These are phyloP conservation scores for Boloria euphrosyne DNA, from an alignment of 2,888 invertebrate genomes.

Conservation along the genomic window DNA sequence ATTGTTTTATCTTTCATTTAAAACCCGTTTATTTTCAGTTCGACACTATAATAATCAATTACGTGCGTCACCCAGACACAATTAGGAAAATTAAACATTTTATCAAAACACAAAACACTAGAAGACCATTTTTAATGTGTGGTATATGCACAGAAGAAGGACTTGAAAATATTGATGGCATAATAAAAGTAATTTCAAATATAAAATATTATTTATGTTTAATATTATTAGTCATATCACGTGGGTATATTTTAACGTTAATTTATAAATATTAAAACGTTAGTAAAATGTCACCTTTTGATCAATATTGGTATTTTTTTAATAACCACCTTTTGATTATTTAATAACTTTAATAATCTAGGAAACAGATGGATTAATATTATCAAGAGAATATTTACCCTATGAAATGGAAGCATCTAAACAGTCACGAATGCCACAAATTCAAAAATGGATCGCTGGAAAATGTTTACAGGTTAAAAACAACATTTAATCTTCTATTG, in stretches of 20 bases:
- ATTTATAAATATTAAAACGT: no score
- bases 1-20: not conserved
- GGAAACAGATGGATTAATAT: constrained; percentile 62
- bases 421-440: constrained; percentile 49
- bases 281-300: no score
- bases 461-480: constrained; percentile 62
- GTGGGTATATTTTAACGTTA: no score
- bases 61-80: constrained; percentile 46
- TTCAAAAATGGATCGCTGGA: constrained; percentile 62
- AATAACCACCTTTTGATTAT: no score
- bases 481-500: not conserved
- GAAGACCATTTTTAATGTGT: constrained; percentile 51
- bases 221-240: no score
- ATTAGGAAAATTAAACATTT: constrained; percentile 45
- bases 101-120: constrained; percentile 41
- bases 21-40: constrained; percentile 43
- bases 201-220: not conserved
- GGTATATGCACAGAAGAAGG: constrained; percentile 59
- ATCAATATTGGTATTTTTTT: no score
- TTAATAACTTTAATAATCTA: constrained; percentile 42
- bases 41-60: constrained; percentile 53
- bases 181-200: constrained; percentile 49
- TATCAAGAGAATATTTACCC: constrained; percentile 61
- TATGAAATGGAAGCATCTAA: constrained; percentile 54
- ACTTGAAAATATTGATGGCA: constrained; percentile 56